Conservation (phyloP, 2,888 invertebrate genomes). For the Neria commutata region DNA sequence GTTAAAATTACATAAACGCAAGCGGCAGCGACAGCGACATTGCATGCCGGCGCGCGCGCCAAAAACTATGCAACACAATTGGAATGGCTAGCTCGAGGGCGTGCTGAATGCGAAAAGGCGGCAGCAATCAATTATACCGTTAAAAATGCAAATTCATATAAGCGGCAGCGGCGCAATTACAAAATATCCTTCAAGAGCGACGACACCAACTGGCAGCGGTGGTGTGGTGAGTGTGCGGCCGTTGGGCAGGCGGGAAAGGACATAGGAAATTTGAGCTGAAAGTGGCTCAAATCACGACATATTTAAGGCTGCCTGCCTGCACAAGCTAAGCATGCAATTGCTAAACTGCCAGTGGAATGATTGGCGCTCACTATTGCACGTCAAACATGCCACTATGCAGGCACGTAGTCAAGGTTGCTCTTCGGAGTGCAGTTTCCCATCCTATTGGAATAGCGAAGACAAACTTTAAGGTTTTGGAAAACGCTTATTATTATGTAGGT, state of each 20-base stretch:
- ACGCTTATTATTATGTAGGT: no score
- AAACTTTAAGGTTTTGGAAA: no score
- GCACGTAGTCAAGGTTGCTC: no score
- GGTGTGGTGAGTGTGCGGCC: not conserved
- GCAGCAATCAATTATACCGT: conserved; percentile 31
- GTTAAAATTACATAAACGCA: conserved; percentile 28
- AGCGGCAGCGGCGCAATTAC: conserved; percentile 29
- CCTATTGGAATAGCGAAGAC: no score
- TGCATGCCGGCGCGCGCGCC: conserved; percentile 36
- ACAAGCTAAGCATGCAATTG: conserved; percentile 10
- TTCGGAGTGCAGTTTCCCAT: no score
- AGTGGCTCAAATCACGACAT: not conserved
- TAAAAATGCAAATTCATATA: conserved; percentile 31
- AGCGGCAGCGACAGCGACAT: no score
- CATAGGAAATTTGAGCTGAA: not conserved
- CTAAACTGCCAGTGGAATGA: not conserved
- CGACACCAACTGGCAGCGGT: conserved; percentile 18
- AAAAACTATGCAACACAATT: conserved; percentile 56
- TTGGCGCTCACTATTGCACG: not conserved
- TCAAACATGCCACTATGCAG: no score
- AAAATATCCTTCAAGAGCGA: conserved; percentile 18
- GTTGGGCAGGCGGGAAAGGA: not conserved
- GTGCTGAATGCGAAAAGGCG: conserved; percentile 1
- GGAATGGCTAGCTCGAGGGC: conserved; percentile 52
- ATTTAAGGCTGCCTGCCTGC: not conserved